These are phyloP conservation scores for Epinephelus coioides DNA, from an alignment of 2,797 vertebrate species.

Conservation along the genomic window DNA sequence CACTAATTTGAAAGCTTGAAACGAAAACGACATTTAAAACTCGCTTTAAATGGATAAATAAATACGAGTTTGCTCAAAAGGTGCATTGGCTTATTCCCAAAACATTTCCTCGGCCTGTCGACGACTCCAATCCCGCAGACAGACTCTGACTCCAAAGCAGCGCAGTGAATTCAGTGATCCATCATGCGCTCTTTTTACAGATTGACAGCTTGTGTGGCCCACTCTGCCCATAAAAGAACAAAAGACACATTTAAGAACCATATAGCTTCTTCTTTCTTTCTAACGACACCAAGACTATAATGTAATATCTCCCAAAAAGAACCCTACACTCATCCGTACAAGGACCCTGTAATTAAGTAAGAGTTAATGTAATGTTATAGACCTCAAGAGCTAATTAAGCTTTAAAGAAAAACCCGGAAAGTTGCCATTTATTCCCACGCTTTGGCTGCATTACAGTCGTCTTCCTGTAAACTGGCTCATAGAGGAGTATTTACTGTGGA, in stretches of 20 bases:
- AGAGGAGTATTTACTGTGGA: constrained; percentile 11
- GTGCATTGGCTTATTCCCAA: background rate
- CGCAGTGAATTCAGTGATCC: constrained; percentile 73
- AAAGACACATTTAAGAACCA: constrained; percentile 70
- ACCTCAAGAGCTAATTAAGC: constrained; percentile 53
- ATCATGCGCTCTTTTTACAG: constrained; percentile 77
- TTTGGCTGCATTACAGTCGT: constrained; percentile 13
- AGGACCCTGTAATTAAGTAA: constrained; percentile 52
- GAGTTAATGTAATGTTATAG: constrained; percentile 47
- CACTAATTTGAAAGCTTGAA: background rate
- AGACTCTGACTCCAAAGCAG: constrained; percentile 34
- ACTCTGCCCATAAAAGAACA: constrained; percentile 75
- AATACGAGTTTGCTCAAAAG: background rate
- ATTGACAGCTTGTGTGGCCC: constrained; percentile 78
- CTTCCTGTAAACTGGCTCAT: constrained; percentile 1
- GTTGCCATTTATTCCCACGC: constrained; percentile 6
- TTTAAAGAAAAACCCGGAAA: constrained; percentile 23
- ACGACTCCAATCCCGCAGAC: constrained; percentile 26
- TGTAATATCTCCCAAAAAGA: constrained; percentile 47
- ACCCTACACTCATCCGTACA: constrained; percentile 21
- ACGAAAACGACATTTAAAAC: background rate
- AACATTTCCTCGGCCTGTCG: constrained; percentile 13
- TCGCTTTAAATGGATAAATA: background rate
- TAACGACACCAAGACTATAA: constrained; percentile 38
- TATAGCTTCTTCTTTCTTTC: constrained; percentile 9